Evolutionary conservation across 2,888 invertebrate genomes (phyloP).

Genomic region (Andrena minutula): DNA sequence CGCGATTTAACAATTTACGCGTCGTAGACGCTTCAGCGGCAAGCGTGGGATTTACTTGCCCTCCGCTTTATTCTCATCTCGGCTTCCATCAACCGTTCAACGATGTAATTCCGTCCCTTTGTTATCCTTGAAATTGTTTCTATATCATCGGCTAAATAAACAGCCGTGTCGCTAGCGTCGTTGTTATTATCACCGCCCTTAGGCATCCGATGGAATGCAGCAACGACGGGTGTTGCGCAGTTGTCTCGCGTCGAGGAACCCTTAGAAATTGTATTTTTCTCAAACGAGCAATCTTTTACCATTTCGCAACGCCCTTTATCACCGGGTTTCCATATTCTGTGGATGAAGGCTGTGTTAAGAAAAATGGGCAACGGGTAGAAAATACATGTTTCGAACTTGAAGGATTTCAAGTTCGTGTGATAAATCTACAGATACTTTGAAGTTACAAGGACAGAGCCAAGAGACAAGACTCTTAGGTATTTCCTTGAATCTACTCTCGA

Average conservation of each 20-base stretch:
- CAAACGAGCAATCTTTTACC: not conserved
- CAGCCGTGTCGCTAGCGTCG: constrained; percentile 10
- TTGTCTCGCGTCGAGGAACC: not conserved
- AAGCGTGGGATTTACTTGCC: constrained; percentile 32
- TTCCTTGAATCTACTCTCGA: no score
- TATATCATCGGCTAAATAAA: constrained; percentile 45
- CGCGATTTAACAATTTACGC: constrained; percentile 36
- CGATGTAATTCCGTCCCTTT: constrained; percentile 48
- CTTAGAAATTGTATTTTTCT: constrained; percentile 28
- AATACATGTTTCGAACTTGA: no score
- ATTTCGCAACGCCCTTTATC: not conserved
- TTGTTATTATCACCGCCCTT: constrained; percentile 19
- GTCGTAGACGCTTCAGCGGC: not conserved
- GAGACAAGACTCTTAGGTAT: no score
- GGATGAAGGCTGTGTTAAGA: not conserved
- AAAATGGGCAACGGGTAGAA: no score
- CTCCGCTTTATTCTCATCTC: constrained; percentile 29
- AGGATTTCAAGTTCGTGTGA: no score
- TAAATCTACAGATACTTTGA: no score
- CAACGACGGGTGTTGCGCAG: not conserved
- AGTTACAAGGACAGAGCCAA: no score
- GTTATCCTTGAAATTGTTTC: constrained; percentile 49
- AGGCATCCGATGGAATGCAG: constrained; percentile 18
- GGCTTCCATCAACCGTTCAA: constrained; percentile 40
- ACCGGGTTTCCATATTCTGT: not conserved